A percentile compares a stretch with the other conserved stretches of the same genome.
These are phyloP conservation scores for Cacatua alba DNA, from an alignment of 2,113 vertebrate species.

Conservation along the genomic window DNA sequence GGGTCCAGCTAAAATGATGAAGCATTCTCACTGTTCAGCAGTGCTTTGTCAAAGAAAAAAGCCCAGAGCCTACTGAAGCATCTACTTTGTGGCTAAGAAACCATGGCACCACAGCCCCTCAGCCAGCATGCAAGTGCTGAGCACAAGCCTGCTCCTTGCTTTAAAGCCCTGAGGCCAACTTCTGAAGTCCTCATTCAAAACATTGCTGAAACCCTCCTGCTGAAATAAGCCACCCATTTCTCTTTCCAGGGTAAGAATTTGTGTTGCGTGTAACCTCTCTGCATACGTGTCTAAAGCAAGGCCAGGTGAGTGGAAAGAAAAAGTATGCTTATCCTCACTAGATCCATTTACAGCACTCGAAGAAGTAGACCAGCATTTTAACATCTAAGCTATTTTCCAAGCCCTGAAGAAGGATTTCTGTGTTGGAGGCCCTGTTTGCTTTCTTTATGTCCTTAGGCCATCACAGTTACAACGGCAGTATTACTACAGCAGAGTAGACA, in stretches of 20 bases:
- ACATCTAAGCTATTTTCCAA: background rate
- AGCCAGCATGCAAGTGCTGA: fast-evolving
- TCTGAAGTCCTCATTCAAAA: background rate
- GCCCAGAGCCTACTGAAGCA: background rate
- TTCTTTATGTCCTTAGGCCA: background rate
- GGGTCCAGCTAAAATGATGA: background rate
- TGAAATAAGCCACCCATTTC: background rate
- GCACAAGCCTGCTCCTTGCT: background rate
- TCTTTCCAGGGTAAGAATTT: background rate
- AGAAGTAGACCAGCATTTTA: background rate
- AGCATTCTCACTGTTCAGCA: background rate
- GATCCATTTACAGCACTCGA: background rate
- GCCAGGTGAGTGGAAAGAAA: background rate
- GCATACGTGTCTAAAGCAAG: background rate
- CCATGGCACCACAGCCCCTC: fast-evolving
- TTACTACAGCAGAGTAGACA: background rate
- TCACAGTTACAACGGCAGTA: background rate
- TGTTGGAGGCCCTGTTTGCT: background rate
- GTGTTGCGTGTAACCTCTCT: background rate
- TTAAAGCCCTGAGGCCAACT: background rate
- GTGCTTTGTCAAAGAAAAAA: background rate
- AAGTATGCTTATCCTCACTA: background rate
- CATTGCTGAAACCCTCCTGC: background rate
- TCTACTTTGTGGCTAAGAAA: background rate
- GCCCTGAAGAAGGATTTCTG: background rate